These are phyloP conservation scores for Beris chalybata DNA, from an alignment of 2,888 invertebrate species.

Conservation along the genomic window DNA sequence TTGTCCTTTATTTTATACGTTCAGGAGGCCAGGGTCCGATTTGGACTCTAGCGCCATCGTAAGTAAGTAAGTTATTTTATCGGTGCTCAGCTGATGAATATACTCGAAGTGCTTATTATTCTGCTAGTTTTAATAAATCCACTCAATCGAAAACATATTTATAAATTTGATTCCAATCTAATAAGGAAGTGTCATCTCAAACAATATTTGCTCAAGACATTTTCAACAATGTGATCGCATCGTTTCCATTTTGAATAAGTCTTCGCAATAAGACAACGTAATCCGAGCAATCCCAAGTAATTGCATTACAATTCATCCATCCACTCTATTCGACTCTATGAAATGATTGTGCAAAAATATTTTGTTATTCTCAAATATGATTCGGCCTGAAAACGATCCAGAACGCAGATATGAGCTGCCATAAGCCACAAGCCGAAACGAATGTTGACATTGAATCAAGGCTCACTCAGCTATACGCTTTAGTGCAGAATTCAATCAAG, in stretches of 20 bases:
- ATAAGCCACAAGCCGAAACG: neutral
- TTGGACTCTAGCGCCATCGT: too few relatives aligned
- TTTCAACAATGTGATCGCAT: slow-evolving; percentile 19
- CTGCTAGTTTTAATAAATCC: neutral
- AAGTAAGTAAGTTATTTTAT: too few relatives aligned
- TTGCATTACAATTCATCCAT: too few relatives aligned
- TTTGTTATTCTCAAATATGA: neutral
- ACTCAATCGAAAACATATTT: slow-evolving; percentile 27
- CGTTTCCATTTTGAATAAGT: too few relatives aligned
- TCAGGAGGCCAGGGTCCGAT: too few relatives aligned
- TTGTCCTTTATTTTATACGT: too few relatives aligned
- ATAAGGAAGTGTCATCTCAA: slow-evolving; percentile 24
- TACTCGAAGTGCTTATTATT: too few relatives aligned
- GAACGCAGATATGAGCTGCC: neutral
- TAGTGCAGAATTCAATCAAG: slow-evolving; percentile 5
- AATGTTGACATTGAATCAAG: slow-evolving; percentile 13
- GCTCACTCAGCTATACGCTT: neutral
- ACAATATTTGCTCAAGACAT: slow-evolving; percentile 8
- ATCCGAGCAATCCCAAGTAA: too few relatives aligned
- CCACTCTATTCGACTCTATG: too few relatives aligned
- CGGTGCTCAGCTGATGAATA: too few relatives aligned
- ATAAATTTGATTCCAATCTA: slow-evolving; percentile 24
- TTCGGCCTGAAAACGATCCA: neutral
- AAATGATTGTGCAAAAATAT: slow-evolving; percentile 9
- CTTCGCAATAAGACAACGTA: too few relatives aligned